phyloP scores from a whole-genome alignment of 1,140 invertebrate genomes.

The Maniola jurtina region DNA sequence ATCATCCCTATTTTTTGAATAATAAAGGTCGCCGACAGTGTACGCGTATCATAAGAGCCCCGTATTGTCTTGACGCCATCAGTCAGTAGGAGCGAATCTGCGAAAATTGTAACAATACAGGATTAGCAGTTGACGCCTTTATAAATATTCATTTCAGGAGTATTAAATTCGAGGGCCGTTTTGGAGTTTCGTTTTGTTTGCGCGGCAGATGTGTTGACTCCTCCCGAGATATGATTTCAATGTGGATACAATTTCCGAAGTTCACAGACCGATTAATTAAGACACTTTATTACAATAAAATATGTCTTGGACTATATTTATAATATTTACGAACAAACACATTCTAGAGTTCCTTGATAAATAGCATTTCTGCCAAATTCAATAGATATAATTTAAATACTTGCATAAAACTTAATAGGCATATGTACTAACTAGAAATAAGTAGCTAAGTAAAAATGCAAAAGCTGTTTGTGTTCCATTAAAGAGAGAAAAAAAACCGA shows the following conservation, averaged over 20 bases:
- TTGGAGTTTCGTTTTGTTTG: conserved; percentile 53
- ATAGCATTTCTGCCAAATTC: no score
- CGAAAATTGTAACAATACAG: conserved; percentile 72
- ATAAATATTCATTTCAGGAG: conserved; percentile 75
- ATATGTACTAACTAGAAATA: no score
- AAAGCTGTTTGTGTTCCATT: no score
- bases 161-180: conserved; percentile 63
- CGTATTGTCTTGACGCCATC: conserved; percentile 71
- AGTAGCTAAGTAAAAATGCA: no score
- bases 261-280: conserved; percentile 4
- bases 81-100: conserved; percentile 49
- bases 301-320: background rate
- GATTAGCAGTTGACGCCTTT: conserved; percentile 76
- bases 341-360: no score
- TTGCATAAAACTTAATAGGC: no score
- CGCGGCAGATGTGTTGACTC: conserved; percentile 62
- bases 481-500: no score
- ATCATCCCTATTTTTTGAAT: no score
- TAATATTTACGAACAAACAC: no score
- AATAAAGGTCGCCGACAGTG: conserved; percentile 36
- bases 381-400: no score
- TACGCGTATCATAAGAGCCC: conserved; percentile 53
- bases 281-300: background rate
- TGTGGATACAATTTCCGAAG: conserved; percentile 19
- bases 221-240: conserved; percentile 26